Evolutionary conservation across 2,797 vertebrate species (phyloP).

Genomic region (Cryptoblepharus egeriae): DNA sequence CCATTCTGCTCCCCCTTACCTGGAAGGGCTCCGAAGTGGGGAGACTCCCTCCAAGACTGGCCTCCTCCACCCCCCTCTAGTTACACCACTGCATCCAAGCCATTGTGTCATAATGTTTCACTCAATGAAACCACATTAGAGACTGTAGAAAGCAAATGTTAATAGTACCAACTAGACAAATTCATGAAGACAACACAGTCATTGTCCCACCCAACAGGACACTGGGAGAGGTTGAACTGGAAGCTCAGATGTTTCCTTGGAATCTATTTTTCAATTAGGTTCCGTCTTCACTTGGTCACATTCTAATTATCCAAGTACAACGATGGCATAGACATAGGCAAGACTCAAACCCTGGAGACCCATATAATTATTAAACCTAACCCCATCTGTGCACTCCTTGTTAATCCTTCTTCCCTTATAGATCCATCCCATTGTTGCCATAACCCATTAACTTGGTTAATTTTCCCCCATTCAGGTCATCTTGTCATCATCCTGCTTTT

Average conservation of each 20-base stretch:
- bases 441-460: neutral
- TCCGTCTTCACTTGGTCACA: neutral
- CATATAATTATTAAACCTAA: constrained; percentile 54
- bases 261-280: constrained; percentile 43
- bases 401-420: constrained; percentile 59
- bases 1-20: too few relatives aligned
- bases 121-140: too few relatives aligned
- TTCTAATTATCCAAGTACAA: neutral
- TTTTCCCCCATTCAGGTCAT: constrained; percentile 37
- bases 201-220: neutral
- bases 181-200: neutral
- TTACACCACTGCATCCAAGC: neutral
- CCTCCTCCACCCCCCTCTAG: too few relatives aligned
- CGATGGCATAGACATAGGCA: neutral
- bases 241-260: constrained; percentile 54
- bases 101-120: too few relatives aligned
- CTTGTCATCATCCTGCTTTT: neutral
- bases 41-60: too few relatives aligned
- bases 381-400: constrained; percentile 56
- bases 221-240: neutral
- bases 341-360: neutral
- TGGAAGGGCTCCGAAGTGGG: too few relatives aligned
- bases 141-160: fast-evolving
- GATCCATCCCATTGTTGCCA: constrained; percentile 35
- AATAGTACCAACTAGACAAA: neutral